Evolutionary conservation across 2,888 invertebrate species (phyloP).

Genomic region (Thera britannica): DNA sequence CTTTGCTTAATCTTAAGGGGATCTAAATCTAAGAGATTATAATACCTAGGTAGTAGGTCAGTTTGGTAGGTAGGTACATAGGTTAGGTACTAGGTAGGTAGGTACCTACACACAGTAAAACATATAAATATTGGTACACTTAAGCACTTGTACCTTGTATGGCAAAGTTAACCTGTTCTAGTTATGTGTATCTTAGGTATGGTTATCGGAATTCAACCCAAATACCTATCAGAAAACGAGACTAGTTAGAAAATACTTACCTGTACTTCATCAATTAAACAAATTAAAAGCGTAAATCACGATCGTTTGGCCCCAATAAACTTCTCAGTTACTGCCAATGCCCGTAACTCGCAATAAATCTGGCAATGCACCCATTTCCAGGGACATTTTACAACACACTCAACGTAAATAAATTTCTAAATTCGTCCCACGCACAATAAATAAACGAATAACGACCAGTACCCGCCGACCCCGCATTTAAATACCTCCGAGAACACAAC

Average conservation of each 20-base stretch:
- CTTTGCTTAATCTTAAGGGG: too few relatives aligned
- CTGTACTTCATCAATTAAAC: constrained; percentile 20
- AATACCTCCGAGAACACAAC: constrained; percentile 26
- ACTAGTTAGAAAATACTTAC: constrained; percentile 20
- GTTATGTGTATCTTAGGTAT: neutral
- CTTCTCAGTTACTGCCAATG: constrained; percentile 15
- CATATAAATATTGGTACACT: neutral
- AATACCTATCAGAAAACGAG: constrained; percentile 3
- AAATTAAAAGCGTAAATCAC: constrained; percentile 21
- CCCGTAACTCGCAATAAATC: constrained; percentile 38
- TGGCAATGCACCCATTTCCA: constrained; percentile 30
- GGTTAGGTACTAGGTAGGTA: too few relatives aligned
- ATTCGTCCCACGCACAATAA: constrained; percentile 49
- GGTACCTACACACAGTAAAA: too few relatives aligned
- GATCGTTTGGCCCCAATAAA: constrained; percentile 26
- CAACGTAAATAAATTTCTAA: constrained; percentile 50
- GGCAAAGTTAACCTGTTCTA: neutral
- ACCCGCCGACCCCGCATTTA: constrained; percentile 17
- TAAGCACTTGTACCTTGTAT: neutral
- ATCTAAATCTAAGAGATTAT: too few relatives aligned
- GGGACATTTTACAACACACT: constrained; percentile 32
- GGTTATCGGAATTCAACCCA: neutral
- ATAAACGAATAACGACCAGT: constrained; percentile 35
- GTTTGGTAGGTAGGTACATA: too few relatives aligned
- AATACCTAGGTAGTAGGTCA: too few relatives aligned